phyloP scores from a whole-genome alignment of 1,140 invertebrate genomes.

The Lordiphosa clarofinis region DNA sequence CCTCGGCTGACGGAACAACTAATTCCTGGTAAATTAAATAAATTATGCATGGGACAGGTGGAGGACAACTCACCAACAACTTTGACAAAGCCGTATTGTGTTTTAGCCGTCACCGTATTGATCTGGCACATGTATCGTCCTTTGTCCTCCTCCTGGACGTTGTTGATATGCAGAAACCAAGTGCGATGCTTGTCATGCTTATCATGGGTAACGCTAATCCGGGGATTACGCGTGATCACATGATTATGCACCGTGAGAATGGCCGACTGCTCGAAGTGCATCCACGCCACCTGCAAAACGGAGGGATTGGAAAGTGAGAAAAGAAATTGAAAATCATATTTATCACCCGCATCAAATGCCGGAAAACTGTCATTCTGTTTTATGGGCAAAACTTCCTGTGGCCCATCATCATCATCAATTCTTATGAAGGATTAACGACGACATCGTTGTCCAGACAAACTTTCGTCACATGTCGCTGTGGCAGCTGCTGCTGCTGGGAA shows the following conservation, averaged over 20 bases:
- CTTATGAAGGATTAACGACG: constrained; percentile 73
- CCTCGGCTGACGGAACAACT: background rate
- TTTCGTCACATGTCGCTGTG: constrained; percentile 53
- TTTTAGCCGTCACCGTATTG: constrained; percentile 95
- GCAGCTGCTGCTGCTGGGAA: constrained; percentile 24
- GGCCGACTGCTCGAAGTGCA: constrained; percentile 96
- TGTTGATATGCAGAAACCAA: constrained; percentile 94
- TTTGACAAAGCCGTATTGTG: constrained; percentile 94
- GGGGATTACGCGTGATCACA: constrained; percentile 94
- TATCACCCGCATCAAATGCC: constrained; percentile 32
- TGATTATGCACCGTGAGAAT: constrained; percentile 95
- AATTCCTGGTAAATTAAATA: constrained; percentile 32
- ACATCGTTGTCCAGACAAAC: constrained; percentile 39
- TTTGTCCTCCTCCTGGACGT: constrained; percentile 93
- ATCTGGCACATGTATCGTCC: constrained; percentile 98
- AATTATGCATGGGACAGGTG: constrained; percentile 31
- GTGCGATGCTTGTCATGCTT: constrained; percentile 86
- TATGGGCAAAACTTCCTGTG: constrained; percentile 52
- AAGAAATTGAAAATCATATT: background rate
- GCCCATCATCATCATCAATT: constrained; percentile 65
- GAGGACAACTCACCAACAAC: constrained; percentile 90
- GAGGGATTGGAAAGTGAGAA: background rate
- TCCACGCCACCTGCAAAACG: constrained; percentile 93
- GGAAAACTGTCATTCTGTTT: constrained; percentile 42
- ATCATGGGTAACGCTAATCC: constrained; percentile 93